Percentiles rank a stretch among this genome's conserved stretches.
These are phyloP conservation scores for Drosophila ercepeae DNA, from an alignment of 1,140 invertebrate genomes.

Conservation along the genomic window DNA sequence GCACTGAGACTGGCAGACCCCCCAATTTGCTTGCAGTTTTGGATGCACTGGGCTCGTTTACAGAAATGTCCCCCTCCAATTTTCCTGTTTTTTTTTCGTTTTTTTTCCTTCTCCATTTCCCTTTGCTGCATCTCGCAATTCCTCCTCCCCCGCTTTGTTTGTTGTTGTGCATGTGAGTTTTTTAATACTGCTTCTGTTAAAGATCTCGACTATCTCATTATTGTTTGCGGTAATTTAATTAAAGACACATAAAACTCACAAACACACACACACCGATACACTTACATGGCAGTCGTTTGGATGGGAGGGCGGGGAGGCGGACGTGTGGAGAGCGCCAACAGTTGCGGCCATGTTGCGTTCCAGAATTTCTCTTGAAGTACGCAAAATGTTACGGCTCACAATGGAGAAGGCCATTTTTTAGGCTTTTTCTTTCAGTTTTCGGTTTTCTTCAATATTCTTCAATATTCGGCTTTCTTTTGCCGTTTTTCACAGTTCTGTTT, in stretches of 20 bases:
- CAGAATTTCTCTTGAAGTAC: constrained; percentile 80
- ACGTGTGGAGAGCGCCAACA: constrained; percentile 58
- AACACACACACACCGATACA: constrained; percentile 32
- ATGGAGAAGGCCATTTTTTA: constrained; percentile 73
- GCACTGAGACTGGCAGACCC: neutral
- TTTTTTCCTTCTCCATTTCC: neutral
- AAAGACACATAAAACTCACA: constrained; percentile 28
- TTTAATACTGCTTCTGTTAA: neutral
- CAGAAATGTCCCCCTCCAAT: neutral
- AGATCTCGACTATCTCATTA: neutral
- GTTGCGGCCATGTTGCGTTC: constrained; percentile 80
- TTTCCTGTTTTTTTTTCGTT: neutral
- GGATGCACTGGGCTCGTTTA: constrained; percentile 5
- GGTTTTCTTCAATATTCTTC: neutral
- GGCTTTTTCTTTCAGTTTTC: constrained; percentile 8
- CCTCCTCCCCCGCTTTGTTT: neutral
- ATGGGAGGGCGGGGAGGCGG: constrained; percentile 45
- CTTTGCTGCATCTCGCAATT: neutral
- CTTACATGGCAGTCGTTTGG: constrained; percentile 70
- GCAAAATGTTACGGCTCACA: constrained; percentile 75
- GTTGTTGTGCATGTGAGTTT: neutral
- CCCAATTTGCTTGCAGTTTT: neutral
- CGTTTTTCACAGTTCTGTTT: constrained; percentile 8
- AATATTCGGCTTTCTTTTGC: constrained; percentile 16
- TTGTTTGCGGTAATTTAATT: constrained; percentile 51